phyloP scores from a whole-genome alignment of 2,797 vertebrate species.

The Champsocephalus gunnari region DNA sequence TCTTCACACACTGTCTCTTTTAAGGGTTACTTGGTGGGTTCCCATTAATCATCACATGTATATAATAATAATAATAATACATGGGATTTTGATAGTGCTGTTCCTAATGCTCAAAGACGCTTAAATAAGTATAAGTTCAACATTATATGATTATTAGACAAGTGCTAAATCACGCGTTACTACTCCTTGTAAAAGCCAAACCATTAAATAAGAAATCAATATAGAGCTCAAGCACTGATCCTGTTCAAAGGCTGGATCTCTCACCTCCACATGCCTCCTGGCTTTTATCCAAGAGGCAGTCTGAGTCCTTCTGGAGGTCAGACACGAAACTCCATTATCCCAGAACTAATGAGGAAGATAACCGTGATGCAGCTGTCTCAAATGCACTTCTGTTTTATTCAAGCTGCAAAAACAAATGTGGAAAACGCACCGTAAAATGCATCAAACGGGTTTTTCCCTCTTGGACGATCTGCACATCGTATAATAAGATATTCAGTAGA shows the following conservation, averaged over 20 bases:
- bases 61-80: too few relatives aligned
- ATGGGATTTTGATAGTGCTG: too few relatives aligned
- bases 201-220: neutral
- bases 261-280: conserved; percentile 23
- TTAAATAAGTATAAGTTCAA: too few relatives aligned
- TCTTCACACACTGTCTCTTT: neutral
- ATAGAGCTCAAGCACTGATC: conserved; percentile 6
- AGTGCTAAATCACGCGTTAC: neutral
- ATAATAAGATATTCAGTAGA: too few relatives aligned
- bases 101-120: too few relatives aligned
- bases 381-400: too few relatives aligned
- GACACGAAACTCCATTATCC: conserved; percentile 28
- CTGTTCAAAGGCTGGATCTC: conserved; percentile 8
- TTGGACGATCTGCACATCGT: too few relatives aligned
- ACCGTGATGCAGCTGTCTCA: conserved; percentile 5
- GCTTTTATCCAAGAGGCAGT: conserved; percentile 20
- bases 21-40: neutral
- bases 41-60: neutral
- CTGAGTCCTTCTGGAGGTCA: conserved; percentile 18
- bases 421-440: neutral
- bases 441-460: too few relatives aligned
- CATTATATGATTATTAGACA: too few relatives aligned
- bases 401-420: neutral
- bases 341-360: conserved; percentile 1
- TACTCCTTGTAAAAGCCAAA: neutral